phyloP scores from a whole-genome alignment of 2,888 invertebrate species.

The Cactoblastis cactorum region DNA sequence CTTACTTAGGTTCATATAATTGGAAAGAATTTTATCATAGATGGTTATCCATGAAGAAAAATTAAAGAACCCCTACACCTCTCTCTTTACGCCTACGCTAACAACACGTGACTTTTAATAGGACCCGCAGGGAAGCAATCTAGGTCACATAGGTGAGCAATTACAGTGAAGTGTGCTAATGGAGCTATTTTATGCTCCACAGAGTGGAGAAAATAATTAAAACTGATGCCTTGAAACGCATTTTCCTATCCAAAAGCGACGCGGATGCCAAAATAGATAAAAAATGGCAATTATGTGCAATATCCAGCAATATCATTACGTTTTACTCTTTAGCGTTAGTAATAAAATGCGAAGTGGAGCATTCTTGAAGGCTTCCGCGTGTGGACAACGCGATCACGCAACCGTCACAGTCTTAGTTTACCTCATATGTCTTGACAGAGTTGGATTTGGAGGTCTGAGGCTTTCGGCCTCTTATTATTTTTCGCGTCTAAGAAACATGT shows the following conservation, averaged over 20 bases:
- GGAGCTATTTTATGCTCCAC: not conserved
- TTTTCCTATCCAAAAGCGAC: not conserved
- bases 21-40: too few relatives aligned
- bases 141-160: not conserved
- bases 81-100: too few relatives aligned
- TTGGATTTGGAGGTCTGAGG: too few relatives aligned
- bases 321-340: not conserved
- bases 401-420: not conserved
- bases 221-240: not conserved
- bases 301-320: not conserved
- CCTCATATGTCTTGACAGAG: conserved; percentile 3
- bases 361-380: conserved; percentile 6
- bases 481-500: too few relatives aligned
- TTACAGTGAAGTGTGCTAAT: not conserved
- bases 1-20: too few relatives aligned
- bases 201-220: not conserved
- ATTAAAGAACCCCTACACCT: too few relatives aligned
- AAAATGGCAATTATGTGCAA: not conserved
- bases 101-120: not conserved
- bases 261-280: not conserved
- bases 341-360: conserved; percentile 10
- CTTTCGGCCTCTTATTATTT: too few relatives aligned
- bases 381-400: not conserved
- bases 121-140: not conserved
- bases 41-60: too few relatives aligned